A percentile compares a stretch with the other conserved stretches of the same genome.
phyloP scores from a whole-genome alignment of 64 coral and sea anemone species.

The Porites australiensis region DNA sequence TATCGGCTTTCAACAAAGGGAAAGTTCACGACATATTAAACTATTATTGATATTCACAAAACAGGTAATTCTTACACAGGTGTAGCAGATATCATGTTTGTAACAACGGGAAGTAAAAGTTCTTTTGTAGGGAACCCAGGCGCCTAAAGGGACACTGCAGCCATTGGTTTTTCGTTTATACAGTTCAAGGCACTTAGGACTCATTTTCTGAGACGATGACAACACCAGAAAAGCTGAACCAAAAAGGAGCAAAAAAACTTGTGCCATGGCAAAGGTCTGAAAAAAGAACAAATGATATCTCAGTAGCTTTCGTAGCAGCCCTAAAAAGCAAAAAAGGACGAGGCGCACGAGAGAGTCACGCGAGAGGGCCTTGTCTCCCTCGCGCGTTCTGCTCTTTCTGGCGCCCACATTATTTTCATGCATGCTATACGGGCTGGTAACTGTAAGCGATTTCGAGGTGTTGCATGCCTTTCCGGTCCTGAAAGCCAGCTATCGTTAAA shows the following conservation, averaged over 20 bases:
- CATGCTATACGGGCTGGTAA: no score
- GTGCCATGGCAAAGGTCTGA: not conserved
- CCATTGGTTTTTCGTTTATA: not conserved
- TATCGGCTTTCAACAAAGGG: no score
- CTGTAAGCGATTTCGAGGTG: no score
- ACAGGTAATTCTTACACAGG: constrained; percentile 39
- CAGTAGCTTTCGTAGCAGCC: no score
- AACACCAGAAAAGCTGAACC: not conserved
- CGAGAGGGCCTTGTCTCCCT: no score
- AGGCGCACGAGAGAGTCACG: no score
- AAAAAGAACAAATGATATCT: not conserved
- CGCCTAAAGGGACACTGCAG: constrained; percentile 55
- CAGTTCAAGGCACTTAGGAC: not conserved
- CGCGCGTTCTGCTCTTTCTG: no score
- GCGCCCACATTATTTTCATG: no score
- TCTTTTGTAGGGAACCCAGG: constrained; percentile 54
- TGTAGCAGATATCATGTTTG: constrained; percentile 77
- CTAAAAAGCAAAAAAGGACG: no score
- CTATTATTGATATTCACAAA: not conserved
- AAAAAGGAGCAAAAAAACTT: not conserved
- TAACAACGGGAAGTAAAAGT: constrained; percentile 64
- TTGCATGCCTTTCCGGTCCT: no score
- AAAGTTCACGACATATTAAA: no score
- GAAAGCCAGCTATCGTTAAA: no score
- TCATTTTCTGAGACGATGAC: constrained; percentile 1